These are phyloP conservation scores for Deilephila elpenor DNA, from an alignment of 2,888 invertebrate species.

Conservation along the genomic window DNA sequence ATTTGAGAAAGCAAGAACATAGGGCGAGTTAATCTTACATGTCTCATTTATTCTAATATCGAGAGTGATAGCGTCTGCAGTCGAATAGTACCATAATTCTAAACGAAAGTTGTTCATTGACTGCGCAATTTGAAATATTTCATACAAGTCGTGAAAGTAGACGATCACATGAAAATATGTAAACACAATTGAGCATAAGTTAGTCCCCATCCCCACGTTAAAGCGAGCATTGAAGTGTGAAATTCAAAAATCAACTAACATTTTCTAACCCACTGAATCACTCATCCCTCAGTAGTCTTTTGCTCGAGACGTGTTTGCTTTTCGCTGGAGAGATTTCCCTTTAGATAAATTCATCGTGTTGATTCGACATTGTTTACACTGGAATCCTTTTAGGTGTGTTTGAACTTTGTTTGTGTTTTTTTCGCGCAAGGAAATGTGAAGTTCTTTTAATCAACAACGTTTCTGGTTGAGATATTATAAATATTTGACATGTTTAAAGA, in stretches of 20 bases:
- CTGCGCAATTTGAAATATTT: conserved; percentile 15
- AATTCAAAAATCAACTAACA: conserved; percentile 84
- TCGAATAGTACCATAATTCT: background rate
- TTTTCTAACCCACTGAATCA: conserved; percentile 79
- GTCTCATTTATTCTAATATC: background rate
- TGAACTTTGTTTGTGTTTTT: conserved; percentile 58
- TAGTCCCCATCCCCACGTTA: conserved; percentile 56
- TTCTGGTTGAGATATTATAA: background rate
- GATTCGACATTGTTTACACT: conserved; percentile 77
- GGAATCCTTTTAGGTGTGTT: conserved; percentile 70
- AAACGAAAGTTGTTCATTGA: background rate
- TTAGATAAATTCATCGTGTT: conserved; percentile 76
- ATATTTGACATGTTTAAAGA: background rate
- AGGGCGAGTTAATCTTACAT: background rate
- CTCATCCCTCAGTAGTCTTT: conserved; percentile 73
- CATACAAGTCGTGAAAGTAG: conserved; percentile 38
- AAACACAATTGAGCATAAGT: conserved; percentile 58
- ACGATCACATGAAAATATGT: conserved; percentile 51
- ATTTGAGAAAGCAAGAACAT: background rate
- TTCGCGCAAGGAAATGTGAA: conserved; percentile 23
- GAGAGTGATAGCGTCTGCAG: background rate
- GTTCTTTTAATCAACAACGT: conserved; percentile 39
- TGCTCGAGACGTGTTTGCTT: conserved; percentile 73
- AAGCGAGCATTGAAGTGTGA: conserved; percentile 72
- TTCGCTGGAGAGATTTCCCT: conserved; percentile 74